Evolutionary conservation across 1,140 invertebrate species (phyloP), one percentile per base, ranked within the genome.

Genomic region (Drosophila sturtevanti): DNA sequence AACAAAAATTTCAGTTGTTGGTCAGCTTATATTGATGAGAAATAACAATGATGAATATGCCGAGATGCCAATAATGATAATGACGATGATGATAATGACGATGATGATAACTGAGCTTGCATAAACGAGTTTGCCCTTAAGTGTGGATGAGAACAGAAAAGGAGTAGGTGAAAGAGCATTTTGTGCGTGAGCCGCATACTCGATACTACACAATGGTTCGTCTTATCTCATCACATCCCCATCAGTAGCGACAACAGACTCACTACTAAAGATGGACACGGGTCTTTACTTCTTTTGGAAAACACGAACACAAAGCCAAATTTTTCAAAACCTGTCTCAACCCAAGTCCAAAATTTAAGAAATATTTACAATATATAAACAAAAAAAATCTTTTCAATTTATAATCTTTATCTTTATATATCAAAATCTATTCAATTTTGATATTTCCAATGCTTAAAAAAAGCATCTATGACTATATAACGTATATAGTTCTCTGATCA

Each of bases 131-230:
- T 87, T 69, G 67, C 68, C 68, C 70, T 87, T 81, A 86, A 86
- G 81, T 85, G 81, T 86, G 68, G 18, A 27, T 38, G 35, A 6
- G 4, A 21, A 24, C 2, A 3, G n/a, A 18, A 58, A 52, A 60
- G 35, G 48, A 55, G 55, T 44, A 22, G 35, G 18, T 31, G 73
- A 52, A 64, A 61, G 61, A 65, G 67, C 61, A 54, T 64, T 70
- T 77, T 77, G 74, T 77, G 81, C 81, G 81, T 86, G 81, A 86
- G 79, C 82, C 81, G 81, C 82, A 86, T 86, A 70, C 76, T 76
- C 75, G 77, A 87, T 86, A 63, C 62, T 6, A 31, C 48, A 27
- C 54, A 56, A 56, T 34, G 16, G 44, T 52, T 31, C 34, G 34
- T 69, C 71, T 24, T 38, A 41, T 56, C 55, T 38, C 61, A 56